Conservation (phyloP, 2,888 invertebrate species). For the Chaitophorus viminalis region DNA sequence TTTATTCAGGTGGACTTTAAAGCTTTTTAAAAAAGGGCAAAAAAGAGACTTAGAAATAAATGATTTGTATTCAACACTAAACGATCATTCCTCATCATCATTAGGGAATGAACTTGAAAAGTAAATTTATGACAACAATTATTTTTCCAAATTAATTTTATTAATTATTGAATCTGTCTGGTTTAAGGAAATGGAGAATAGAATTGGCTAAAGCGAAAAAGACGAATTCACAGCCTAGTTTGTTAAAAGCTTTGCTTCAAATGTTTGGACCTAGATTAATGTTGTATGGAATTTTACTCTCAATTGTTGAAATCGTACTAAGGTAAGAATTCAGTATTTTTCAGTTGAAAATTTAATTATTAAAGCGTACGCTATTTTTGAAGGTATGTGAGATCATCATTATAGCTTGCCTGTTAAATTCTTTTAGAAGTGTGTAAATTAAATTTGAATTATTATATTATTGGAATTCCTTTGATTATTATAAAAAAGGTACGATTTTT, state of each 20-base stretch:
- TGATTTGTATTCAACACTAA: conserved; percentile 79
- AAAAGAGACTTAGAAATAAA: conserved; percentile 77
- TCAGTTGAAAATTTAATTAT: not conserved
- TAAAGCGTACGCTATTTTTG: not conserved
- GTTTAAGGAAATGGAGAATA: conserved; percentile 71
- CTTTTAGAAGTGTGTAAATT: not conserved
- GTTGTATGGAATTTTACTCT: conserved; percentile 74
- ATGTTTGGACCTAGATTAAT: conserved; percentile 74
- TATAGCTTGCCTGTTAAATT: not conserved
- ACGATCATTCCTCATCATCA: conserved; percentile 75
- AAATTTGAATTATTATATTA: not conserved
- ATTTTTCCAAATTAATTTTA: not conserved
- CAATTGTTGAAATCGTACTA: conserved; percentile 72
- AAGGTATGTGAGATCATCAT: not conserved
- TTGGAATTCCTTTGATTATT: not conserved
- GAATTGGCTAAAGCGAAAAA: conserved; percentile 71
- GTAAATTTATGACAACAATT: conserved; percentile 67
- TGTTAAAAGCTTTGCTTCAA: conserved; percentile 72
- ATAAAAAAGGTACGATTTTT: not conserved
- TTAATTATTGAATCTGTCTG: not conserved
- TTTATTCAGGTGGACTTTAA: conserved; percentile 78
- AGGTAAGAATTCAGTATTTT: conserved; percentile 69
- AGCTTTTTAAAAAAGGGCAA: conserved; percentile 80
- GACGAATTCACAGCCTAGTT: conserved; percentile 71
- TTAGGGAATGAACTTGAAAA: conserved; percentile 77